Evolutionary conservation across 2,888 invertebrate species (phyloP).

Genomic region (Selenia dentaria): DNA sequence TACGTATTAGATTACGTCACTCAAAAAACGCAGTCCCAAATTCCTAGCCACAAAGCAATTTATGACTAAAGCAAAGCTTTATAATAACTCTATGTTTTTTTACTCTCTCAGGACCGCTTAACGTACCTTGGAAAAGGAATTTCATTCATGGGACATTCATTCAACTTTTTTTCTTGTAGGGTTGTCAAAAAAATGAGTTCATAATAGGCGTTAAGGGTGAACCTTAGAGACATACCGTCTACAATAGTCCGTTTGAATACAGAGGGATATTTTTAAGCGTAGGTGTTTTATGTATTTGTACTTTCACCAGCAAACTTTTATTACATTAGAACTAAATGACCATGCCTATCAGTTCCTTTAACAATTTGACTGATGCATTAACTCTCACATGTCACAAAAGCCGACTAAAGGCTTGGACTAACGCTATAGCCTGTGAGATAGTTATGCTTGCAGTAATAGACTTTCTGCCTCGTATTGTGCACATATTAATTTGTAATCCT

Average conservation of each 20-base stretch:
- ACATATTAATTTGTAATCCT: too few relatives aligned
- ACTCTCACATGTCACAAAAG: too few relatives aligned
- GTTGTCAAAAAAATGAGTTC: slow-evolving; percentile 55
- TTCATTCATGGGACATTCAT: slow-evolving; percentile 73
- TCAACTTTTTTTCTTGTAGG: slow-evolving; percentile 62
- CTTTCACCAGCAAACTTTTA: too few relatives aligned
- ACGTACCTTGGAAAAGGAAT: slow-evolving; percentile 58
- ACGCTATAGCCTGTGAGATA: too few relatives aligned
- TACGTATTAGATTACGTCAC: too few relatives aligned
- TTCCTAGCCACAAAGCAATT: slow-evolving; percentile 45
- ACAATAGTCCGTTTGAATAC: slow-evolving; percentile 53
- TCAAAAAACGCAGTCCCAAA: slow-evolving; percentile 33
- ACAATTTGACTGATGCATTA: too few relatives aligned
- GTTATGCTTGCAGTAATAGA: too few relatives aligned
- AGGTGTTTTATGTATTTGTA: too few relatives aligned
- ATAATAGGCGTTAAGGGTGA: slow-evolving; percentile 50
- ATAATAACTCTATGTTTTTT: slow-evolving; percentile 54
- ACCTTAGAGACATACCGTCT: slow-evolving; percentile 76
- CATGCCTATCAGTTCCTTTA: too few relatives aligned
- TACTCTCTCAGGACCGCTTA: slow-evolving; percentile 64
- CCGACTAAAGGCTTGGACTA: too few relatives aligned
- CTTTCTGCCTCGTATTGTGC: too few relatives aligned
- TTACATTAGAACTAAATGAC: too few relatives aligned
- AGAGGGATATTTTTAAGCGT: slow-evolving; percentile 48
- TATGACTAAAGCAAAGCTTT: slow-evolving; percentile 56